phyloP scores from a whole-genome alignment of 2,888 invertebrate species.

The Deilephila elpenor region DNA sequence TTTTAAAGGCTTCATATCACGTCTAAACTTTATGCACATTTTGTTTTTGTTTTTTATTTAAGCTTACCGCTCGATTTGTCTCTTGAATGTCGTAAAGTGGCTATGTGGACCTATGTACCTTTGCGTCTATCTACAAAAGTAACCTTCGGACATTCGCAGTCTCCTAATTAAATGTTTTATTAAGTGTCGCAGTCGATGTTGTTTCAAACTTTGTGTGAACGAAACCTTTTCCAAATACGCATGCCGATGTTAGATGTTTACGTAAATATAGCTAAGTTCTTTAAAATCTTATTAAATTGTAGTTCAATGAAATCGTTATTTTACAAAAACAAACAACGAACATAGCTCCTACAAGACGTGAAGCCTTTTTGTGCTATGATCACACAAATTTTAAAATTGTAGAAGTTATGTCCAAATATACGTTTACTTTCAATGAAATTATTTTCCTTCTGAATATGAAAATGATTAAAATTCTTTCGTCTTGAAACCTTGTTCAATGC shows the following conservation, averaged over 20 bases:
- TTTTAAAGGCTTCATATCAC: slow-evolving; percentile 66
- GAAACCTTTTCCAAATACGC: slow-evolving; percentile 51
- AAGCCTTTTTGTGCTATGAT: neutral
- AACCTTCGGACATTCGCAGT: slow-evolving; percentile 51
- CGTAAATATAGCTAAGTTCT: slow-evolving; percentile 42
- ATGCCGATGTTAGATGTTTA: slow-evolving; percentile 69
- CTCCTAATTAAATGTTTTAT: slow-evolving; percentile 35
- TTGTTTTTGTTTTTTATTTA: slow-evolving; percentile 55
- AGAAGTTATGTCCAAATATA: slow-evolving; percentile 25
- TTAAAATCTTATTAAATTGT: slow-evolving; percentile 26
- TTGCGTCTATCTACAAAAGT: slow-evolving; percentile 51
- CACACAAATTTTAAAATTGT: neutral
- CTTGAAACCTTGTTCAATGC: neutral
- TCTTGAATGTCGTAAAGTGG: slow-evolving; percentile 68
- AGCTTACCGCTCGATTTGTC: slow-evolving; percentile 72
- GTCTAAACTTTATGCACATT: slow-evolving; percentile 67
- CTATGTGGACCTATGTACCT: slow-evolving; percentile 49
- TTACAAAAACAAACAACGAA: slow-evolving; percentile 32
- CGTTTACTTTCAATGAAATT: neutral
- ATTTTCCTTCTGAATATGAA: neutral
- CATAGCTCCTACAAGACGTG: slow-evolving; percentile 20
- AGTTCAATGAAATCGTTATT: slow-evolving; percentile 30
- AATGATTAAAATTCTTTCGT: neutral
- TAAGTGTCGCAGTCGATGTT: slow-evolving; percentile 46
- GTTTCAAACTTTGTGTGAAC: slow-evolving; percentile 45